These are phyloP conservation scores for Mormoops blainvillei DNA, from an alignment of 2,113 vertebrate genomes.

Conservation along the genomic window DNA sequence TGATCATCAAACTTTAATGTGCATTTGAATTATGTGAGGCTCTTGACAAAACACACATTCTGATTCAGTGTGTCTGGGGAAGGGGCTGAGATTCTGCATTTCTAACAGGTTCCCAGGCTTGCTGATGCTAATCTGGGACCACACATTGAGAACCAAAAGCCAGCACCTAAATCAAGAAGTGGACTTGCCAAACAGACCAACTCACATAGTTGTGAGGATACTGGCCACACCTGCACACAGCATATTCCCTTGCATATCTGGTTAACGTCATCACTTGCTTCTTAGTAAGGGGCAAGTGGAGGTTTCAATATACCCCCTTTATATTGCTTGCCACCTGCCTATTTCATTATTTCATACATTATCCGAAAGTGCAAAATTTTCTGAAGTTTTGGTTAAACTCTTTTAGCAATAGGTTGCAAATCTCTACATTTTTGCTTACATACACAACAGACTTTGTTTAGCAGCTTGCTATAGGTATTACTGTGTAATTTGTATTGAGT, in stretches of 20 bases:
- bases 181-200: neutral
- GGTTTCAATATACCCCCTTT: neutral
- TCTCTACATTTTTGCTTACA: neutral
- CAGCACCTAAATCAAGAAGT: neutral
- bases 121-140: neutral
- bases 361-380: neutral
- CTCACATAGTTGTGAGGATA: rapidly evolving
- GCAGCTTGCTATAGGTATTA: neutral
- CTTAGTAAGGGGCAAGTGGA: neutral
- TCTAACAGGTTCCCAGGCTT: neutral
- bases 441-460: neutral
- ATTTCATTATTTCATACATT: neutral
- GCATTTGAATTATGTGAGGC: neutral
- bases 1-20: neutral
- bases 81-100: neutral
- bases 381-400: neutral
- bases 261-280: neutral
- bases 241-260: neutral
- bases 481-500: neutral
- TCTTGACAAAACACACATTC: neutral
- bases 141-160: neutral
- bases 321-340: neutral
- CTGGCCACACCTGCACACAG: neutral
- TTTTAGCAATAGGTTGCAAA: neutral
- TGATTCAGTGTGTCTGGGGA: neutral